These are phyloP conservation scores for Rotaria socialis DNA, from an alignment of 2,888 invertebrate genomes.

Conservation along the genomic window DNA sequence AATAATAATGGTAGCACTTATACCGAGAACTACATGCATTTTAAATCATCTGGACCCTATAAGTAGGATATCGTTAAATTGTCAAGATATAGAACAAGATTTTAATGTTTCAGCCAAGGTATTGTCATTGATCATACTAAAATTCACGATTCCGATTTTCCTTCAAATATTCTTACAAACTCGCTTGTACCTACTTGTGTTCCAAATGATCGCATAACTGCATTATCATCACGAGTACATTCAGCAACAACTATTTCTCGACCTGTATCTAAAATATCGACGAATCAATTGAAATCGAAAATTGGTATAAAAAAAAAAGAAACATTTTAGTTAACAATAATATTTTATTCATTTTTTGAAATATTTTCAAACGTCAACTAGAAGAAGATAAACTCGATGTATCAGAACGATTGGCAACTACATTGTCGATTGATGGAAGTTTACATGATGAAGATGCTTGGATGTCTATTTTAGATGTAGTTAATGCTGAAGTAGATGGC, in stretches of 20 bases:
- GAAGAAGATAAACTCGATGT: background rate
- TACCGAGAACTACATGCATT: background rate
- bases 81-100: background rate
- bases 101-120: background rate
- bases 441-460: background rate
- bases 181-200: too few relatives aligned
- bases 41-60: background rate
- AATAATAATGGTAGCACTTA: background rate
- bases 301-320: background rate
- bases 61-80: background rate
- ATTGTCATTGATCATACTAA: background rate
- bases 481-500: background rate
- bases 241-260: background rate
- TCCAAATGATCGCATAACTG: background rate
- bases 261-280: background rate
- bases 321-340: too few relatives aligned
- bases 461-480: conserved; percentile 6
- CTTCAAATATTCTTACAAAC: background rate
- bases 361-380: background rate
- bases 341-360: too few relatives aligned
- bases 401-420: background rate
- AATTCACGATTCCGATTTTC: background rate
- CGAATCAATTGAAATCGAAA: background rate
- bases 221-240: background rate
- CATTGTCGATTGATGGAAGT: background rate